Percentiles rank a stretch among this genome's conserved stretches.
Evolutionary conservation across 2,888 invertebrate species (phyloP).

Genomic region (Rhimphoctona megacephalus): DNA sequence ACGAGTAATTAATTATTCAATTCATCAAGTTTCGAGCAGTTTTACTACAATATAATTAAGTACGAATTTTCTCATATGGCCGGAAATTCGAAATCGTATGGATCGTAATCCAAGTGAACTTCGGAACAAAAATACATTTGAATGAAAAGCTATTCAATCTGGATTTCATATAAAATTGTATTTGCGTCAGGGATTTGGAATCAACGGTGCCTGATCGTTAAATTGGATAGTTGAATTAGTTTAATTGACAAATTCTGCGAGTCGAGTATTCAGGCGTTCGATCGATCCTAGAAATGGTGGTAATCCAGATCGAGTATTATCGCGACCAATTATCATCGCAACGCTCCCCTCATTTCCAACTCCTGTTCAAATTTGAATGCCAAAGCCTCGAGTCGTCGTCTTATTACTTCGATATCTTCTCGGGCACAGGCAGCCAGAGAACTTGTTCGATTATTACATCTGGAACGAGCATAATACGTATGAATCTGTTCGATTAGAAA

Average conservation of each 20-base stretch:
- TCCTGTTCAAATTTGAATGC: conserved; percentile 9
- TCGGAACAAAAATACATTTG: not conserved
- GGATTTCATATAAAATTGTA: conserved; percentile 10
- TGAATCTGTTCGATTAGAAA: conserved; percentile 24
- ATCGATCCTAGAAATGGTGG: conserved; percentile 13
- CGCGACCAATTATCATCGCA: conserved; percentile 59
- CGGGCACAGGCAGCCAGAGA: conserved; percentile 19
- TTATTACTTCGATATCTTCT: conserved; percentile 56
- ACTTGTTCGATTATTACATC: conserved; percentile 58
- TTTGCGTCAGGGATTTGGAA: not conserved
- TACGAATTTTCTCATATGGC: not conserved
- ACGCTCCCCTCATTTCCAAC: conserved; percentile 5
- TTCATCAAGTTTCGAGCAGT: not conserved
- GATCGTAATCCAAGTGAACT: not conserved
- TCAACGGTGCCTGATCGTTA: conserved; percentile 1
- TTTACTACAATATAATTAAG: not conserved
- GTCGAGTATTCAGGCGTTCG: conserved; percentile 1
- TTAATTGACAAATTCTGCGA: conserved; percentile 23
- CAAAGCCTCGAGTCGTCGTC: conserved; percentile 37
- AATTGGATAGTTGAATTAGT: conserved; percentile 8
- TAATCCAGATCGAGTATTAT: conserved; percentile 40
- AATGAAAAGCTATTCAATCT: not conserved
- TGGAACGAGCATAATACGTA: conserved; percentile 32
- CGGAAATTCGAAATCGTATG: not conserved
- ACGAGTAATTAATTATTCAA: not conserved